phyloP scores from a whole-genome alignment of 1,140 invertebrate genomes.

The Helicoverpa armigera region DNA sequence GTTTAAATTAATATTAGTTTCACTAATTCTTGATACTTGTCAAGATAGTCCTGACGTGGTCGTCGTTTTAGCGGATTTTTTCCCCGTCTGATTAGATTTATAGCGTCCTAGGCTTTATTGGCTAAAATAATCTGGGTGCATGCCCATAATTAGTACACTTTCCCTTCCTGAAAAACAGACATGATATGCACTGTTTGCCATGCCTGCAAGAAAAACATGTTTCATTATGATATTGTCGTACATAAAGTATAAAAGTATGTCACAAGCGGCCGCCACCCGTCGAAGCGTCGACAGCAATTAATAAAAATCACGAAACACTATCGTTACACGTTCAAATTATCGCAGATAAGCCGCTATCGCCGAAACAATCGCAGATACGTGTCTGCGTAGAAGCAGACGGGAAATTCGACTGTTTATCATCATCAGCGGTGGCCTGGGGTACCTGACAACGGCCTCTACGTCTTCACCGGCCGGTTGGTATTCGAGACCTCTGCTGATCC shows the following conservation, averaged over 20 bases:
- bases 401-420: slow-evolving; percentile 72
- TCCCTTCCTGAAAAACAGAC: too few relatives aligned
- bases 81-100: too few relatives aligned
- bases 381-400: slow-evolving; percentile 55
- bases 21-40: too few relatives aligned
- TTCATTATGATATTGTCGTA: neutral
- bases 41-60: too few relatives aligned
- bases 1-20: too few relatives aligned
- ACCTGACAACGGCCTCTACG: slow-evolving; percentile 68
- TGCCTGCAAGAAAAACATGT: too few relatives aligned
- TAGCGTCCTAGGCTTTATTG: too few relatives aligned
- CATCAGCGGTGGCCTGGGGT: slow-evolving; percentile 85
- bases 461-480: slow-evolving; percentile 76
- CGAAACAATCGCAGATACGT: slow-evolving; percentile 65
- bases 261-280: neutral
- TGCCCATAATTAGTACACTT: too few relatives aligned
- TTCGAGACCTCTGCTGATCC: slow-evolving; percentile 87
- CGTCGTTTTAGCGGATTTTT: too few relatives aligned
- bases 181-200: too few relatives aligned
- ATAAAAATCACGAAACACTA: slow-evolving; percentile 46
- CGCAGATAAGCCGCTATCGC: slow-evolving; percentile 75
- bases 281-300: slow-evolving; percentile 21
- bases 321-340: slow-evolving; percentile 60
- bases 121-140: too few relatives aligned
- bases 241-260: neutral